Conservation (phyloP, 2,113 vertebrate genomes). For the Sapayoa aenigma region DNA sequence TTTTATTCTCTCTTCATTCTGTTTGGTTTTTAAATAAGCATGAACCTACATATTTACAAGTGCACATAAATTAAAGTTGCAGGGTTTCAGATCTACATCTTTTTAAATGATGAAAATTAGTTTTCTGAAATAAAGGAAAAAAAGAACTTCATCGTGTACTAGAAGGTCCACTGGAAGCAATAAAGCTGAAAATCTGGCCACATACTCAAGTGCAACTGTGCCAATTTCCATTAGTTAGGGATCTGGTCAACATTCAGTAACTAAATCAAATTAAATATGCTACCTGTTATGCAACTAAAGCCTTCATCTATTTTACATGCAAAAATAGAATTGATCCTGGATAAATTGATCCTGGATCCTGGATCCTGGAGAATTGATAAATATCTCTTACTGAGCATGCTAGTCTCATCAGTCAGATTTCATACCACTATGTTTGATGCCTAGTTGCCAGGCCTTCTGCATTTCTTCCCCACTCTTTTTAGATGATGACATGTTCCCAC, state of each 20-base stretch:
- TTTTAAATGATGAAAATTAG: not conserved
- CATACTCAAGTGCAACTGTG: not conserved
- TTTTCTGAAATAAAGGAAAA: not conserved
- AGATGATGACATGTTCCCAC: not conserved
- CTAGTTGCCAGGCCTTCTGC: not conserved
- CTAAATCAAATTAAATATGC: not conserved
- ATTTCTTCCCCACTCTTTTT: not conserved
- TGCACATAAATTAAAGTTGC: not conserved
- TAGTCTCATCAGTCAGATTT: not conserved
- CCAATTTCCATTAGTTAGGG: not conserved
- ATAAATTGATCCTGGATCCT: too few species aligned
- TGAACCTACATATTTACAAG: not conserved
- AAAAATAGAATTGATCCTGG: not conserved
- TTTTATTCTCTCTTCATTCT: not conserved
- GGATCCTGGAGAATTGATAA: too few species aligned
- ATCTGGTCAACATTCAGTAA: not conserved
- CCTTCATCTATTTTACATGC: not conserved
- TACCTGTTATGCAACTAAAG: not conserved
- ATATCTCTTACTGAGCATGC: not conserved
- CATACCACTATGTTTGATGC: not conserved
- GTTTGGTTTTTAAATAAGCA: not conserved
- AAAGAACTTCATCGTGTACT: not conserved
- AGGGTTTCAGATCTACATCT: not conserved
- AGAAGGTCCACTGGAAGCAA: not conserved
- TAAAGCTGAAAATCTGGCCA: not conserved